These are phyloP conservation scores for Dolichopus griseipennis DNA, from an alignment of 2,888 invertebrate species.

Conservation along the genomic window DNA sequence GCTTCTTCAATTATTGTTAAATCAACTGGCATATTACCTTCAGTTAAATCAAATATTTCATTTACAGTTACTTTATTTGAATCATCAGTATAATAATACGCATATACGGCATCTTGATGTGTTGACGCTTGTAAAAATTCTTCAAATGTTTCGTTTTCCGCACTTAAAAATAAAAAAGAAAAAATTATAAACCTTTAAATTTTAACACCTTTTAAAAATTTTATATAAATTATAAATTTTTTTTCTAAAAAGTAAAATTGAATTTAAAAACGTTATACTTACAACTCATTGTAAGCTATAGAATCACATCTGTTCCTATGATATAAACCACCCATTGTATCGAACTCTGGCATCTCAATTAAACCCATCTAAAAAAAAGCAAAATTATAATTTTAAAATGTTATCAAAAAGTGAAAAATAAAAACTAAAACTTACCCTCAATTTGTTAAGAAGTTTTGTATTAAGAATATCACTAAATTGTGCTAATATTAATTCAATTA, in stretches of 20 bases:
- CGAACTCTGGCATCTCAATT: conserved; percentile 37
- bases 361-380: conserved; percentile 28
- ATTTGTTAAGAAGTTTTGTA: conserved; percentile 35
- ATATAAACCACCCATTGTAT: conserved; percentile 38
- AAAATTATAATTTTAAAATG: not conserved
- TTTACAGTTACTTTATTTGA: conserved; percentile 80
- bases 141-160: conserved; percentile 56
- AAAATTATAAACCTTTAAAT: conserved; percentile 4
- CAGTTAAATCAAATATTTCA: conserved; percentile 81
- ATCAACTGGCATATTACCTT: conserved; percentile 55
- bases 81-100: conserved; percentile 84
- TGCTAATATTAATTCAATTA: conserved; percentile 53
- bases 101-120: conserved; percentile 77
- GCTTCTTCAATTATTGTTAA: conserved; percentile 35
- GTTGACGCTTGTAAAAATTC: conserved; percentile 67
- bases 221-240: too few relatives aligned
- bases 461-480: conserved; percentile 46
- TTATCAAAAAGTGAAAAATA: not conserved
- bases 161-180: conserved; percentile 38
- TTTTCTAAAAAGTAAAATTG: not conserved
- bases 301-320: conserved; percentile 36
- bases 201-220: not conserved
- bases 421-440: conserved; percentile 29
- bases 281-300: conserved; percentile 39
- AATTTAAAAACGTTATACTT: conserved; percentile 18